Evolutionary conservation across 1,140 invertebrate genomes (phyloP).

Genomic region (Saccostrea cuccullata): DNA sequence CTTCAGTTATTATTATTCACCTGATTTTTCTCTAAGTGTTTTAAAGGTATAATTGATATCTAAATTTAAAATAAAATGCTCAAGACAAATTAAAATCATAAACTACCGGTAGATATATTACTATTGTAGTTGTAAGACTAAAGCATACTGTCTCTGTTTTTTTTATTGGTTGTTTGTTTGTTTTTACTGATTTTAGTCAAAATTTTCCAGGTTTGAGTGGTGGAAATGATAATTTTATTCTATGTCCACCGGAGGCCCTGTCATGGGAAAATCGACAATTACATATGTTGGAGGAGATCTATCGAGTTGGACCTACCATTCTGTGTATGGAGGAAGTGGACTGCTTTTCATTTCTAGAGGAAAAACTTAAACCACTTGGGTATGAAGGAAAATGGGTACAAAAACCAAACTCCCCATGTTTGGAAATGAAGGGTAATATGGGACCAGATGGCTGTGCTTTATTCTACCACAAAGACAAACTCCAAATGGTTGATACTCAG

Average conservation of each 20-base stretch:
- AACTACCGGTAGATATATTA: no score
- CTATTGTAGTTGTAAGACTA: no score
- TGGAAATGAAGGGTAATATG: conserved; percentile 84
- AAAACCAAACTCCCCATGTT: conserved; percentile 89
- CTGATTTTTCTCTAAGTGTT: no score
- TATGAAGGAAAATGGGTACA: conserved; percentile 87
- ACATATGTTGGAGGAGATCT: conserved; percentile 86
- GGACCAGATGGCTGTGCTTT: conserved; percentile 90
- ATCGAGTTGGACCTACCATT: conserved; percentile 85
- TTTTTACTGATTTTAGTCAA: background rate
- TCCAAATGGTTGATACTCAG: conserved; percentile 82
- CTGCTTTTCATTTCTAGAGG: conserved; percentile 86
- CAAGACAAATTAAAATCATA: no score
- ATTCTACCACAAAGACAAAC: conserved; percentile 84
- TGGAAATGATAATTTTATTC: conserved; percentile 87
- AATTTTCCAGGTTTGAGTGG: conserved; percentile 84
- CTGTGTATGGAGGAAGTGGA: conserved; percentile 90
- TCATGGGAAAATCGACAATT: conserved; percentile 85
- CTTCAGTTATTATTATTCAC: background rate
- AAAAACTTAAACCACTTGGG: conserved; percentile 83
- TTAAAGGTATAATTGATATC: no score
- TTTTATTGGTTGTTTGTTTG: no score
- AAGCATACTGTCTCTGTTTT: no score
- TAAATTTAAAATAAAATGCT: no score
- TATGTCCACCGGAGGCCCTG: conserved; percentile 85